phyloP scores from a whole-genome alignment of 1,140 invertebrate genomes.

The Scaptomyza hsui region DNA sequence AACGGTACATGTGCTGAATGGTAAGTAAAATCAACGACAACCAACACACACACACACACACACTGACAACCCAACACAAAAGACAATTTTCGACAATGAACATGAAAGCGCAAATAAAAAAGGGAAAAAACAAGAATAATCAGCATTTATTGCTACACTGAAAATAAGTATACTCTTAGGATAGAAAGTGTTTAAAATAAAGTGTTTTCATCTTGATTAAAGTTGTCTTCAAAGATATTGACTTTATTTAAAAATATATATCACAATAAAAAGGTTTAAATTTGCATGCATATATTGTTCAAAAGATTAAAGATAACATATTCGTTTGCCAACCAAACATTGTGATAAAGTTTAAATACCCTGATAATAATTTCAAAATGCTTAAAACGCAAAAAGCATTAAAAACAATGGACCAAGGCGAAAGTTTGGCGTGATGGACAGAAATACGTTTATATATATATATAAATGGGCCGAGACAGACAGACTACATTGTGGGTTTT shows the following conservation, averaged over 20 bases:
- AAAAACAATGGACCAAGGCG: conserved; percentile 27
- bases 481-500: conserved; percentile 4
- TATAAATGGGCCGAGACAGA: conserved; percentile 19
- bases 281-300: not conserved
- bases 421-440: conserved; percentile 43
- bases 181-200: not conserved
- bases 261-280: not conserved
- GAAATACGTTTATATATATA: conserved; percentile 10
- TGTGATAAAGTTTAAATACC: conserved; percentile 28
- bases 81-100: conserved; percentile 39
- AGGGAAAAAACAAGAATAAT: not conserved
- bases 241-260: not conserved
- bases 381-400: not conserved
- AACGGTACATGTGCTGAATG: conserved; percentile 94
- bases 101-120: conserved; percentile 41
- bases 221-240: too few species aligned
- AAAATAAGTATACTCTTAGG: conserved; percentile 10
- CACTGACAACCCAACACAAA: conserved; percentile 41
- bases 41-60: conserved; percentile 33
- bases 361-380: conserved; percentile 14
- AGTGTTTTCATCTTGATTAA: not conserved
- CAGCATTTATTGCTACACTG: conserved; percentile 5
- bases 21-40: conserved; percentile 87
- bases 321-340: conserved; percentile 10
- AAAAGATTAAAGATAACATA: not conserved